Conservation (phyloP, 2,797 vertebrate genomes). For the Myioborus miniatus region DNA sequence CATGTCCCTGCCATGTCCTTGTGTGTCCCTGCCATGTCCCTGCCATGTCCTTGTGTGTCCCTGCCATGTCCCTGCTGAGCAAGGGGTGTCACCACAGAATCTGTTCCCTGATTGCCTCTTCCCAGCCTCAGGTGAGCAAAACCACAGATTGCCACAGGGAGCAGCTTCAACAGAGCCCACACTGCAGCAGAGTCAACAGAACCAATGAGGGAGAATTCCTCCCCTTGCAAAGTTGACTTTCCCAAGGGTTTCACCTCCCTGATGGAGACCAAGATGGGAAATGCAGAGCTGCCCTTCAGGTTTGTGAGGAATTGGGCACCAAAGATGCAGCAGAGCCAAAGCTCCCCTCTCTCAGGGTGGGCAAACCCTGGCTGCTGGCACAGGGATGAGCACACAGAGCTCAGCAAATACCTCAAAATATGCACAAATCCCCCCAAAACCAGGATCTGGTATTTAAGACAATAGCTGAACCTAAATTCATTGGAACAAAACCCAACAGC, state of each 20-base stretch:
- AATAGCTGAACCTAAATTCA: rapidly evolving
- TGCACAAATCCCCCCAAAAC: neutral
- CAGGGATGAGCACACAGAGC: too few relatives aligned
- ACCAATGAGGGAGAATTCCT: neutral
- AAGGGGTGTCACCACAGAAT: neutral
- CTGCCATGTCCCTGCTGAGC: neutral
- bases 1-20: too few relatives aligned
- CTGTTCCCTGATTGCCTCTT: neutral
- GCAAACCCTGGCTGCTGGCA: neutral
- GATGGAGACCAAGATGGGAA: neutral
- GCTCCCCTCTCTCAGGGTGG: rapidly evolving
- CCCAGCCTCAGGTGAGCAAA: neutral
- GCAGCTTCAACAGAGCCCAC: neutral
- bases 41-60: too few relatives aligned
- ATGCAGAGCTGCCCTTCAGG: neutral
- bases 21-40: too few relatives aligned
- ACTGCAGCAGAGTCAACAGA: neutral
- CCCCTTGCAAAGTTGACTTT: neutral
- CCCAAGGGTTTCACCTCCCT: neutral
- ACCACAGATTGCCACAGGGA: rapidly evolving
- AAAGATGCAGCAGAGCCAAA: neutral
- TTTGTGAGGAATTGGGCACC: neutral
- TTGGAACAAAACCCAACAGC: neutral
- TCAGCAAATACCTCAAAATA: neutral
- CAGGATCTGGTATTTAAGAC: neutral